phyloP scores from a whole-genome alignment of 2,888 invertebrate species.

The Agrilus cyanescens region DNA sequence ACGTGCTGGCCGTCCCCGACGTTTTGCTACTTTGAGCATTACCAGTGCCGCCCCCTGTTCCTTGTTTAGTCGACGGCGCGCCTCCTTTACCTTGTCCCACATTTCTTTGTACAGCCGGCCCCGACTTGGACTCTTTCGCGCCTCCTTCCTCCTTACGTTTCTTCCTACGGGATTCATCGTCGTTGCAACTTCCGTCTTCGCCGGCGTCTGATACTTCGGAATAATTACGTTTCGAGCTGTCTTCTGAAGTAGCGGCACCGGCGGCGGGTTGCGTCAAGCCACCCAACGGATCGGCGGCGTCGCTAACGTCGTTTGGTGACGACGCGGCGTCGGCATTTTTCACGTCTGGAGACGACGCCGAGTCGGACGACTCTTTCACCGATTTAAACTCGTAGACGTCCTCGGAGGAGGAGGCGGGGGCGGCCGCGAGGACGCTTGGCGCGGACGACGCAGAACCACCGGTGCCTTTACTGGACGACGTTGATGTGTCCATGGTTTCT shows the following conservation, averaged over 20 bases:
- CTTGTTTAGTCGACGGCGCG: conserved; percentile 19
- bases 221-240: conserved; percentile 32
- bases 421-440: conserved; percentile 15
- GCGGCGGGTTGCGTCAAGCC: conserved; percentile 11
- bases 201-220: conserved; percentile 43
- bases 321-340: conserved; percentile 16
- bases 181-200: conserved; percentile 45
- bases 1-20: conserved; percentile 21
- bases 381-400: conserved; percentile 50
- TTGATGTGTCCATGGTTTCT: conserved; percentile 25
- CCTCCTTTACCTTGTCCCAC: conserved; percentile 33
- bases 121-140: conserved; percentile 55
- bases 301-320: conserved; percentile 26
- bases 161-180: conserved; percentile 59
- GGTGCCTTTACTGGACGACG: conserved; percentile 2
- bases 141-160: conserved; percentile 65
- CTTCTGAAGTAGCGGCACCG: conserved; percentile 18
- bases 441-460: neutral
- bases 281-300: conserved; percentile 21
- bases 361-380: conserved; percentile 34
- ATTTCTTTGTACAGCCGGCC: conserved; percentile 44
- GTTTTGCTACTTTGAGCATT: conserved; percentile 24
- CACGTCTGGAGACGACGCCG: conserved; percentile 35
- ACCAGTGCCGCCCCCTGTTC: conserved; percentile 19
- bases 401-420: conserved; percentile 23